phyloP scores from a whole-genome alignment of 2,888 invertebrate genomes.

The Aromia moschata region DNA sequence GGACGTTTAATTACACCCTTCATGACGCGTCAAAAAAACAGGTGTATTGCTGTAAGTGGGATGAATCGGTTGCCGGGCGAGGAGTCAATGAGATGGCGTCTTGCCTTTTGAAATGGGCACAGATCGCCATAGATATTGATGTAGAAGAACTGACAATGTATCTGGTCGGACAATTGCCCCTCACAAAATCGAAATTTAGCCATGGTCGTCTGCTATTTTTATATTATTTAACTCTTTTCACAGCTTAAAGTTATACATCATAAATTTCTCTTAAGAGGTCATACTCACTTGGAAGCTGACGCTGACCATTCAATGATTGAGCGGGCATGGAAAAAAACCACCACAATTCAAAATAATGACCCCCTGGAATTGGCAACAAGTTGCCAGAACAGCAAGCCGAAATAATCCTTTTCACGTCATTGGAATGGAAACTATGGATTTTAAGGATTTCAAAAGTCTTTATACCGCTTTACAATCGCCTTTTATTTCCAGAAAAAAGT shows the following conservation, averaged over 20 bases:
- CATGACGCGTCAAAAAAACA: slow-evolving; percentile 31
- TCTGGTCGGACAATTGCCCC: slow-evolving; percentile 40
- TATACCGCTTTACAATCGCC: neutral
- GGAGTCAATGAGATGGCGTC: slow-evolving; percentile 32
- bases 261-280: neutral
- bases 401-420: neutral
- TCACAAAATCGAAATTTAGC: slow-evolving; percentile 7
- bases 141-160: slow-evolving; percentile 26
- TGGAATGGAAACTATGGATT: neutral
- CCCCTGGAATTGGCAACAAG: too few species aligned
- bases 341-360: too few species aligned
- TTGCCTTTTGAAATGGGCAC: slow-evolving; percentile 17
- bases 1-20: slow-evolving; percentile 37
- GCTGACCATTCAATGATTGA: neutral
- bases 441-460: slow-evolving; percentile 1
- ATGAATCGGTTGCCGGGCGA: slow-evolving; percentile 34
- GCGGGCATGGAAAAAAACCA: neutral
- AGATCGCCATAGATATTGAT: slow-evolving; percentile 15
- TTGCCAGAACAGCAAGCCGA: neutral
- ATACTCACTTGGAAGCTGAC: slow-evolving; percentile 7
- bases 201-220: slow-evolving; percentile 34
- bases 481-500: neutral
- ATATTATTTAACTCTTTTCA: neutral
- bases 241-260: neutral
- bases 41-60: slow-evolving; percentile 37